These are phyloP conservation scores for Cephus sareptanus DNA, from an alignment of 2,888 invertebrate species.

Conservation along the genomic window DNA sequence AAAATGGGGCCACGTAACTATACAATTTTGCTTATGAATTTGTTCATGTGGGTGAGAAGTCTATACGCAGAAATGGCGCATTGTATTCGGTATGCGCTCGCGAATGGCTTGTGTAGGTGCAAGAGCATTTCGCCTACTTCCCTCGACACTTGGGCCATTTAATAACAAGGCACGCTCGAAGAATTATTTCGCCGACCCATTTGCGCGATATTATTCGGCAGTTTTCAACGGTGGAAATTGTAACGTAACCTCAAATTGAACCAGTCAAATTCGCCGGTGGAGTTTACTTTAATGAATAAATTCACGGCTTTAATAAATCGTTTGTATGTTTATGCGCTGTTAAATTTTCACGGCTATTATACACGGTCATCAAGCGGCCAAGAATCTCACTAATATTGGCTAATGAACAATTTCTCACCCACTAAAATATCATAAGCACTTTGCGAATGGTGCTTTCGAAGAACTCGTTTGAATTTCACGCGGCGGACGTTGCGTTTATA, in stretches of 20 bases:
- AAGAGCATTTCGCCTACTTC: not conserved
- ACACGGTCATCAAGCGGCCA: not conserved
- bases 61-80: not conserved
- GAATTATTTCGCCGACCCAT: constrained; percentile 16
- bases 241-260: constrained; percentile 12
- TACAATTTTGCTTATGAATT: not conserved
- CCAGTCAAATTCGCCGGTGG: constrained; percentile 2
- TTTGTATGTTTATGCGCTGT: constrained; percentile 12
- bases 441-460: not conserved
- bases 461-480: not conserved
- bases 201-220: constrained; percentile 13
- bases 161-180: constrained; percentile 12
- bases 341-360: constrained; percentile 4
- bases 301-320: constrained; percentile 14
- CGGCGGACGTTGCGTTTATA: too few species aligned
- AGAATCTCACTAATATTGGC: not conserved
- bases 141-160: constrained; percentile 8
- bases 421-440: not conserved
- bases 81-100: not conserved
- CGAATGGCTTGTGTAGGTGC: not conserved
- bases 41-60: not conserved
- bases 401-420: not conserved
- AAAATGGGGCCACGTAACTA: not conserved
- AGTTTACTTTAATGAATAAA: constrained; percentile 16
- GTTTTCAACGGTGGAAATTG: constrained; percentile 7